A percentile compares a stretch with the other conserved stretches of the same genome.
phyloP scores from a whole-genome alignment of 2,888 invertebrate genomes.

The Aplocera efformata region DNA sequence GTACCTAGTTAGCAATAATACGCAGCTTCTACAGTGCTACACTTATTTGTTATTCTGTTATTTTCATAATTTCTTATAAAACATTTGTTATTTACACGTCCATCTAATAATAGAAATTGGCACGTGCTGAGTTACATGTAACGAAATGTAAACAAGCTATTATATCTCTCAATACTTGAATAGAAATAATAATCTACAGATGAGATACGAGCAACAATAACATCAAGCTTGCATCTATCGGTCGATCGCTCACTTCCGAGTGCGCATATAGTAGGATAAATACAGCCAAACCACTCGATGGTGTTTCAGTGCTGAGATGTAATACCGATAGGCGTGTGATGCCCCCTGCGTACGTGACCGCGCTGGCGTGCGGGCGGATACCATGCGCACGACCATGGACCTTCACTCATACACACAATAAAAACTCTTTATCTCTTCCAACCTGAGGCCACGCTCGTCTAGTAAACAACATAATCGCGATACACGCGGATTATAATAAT shows the following conservation, averaged over 20 bases:
- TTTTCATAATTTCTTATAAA: too few species aligned
- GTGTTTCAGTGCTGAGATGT: constrained; percentile 18
- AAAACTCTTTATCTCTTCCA: constrained; percentile 33
- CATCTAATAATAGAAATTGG: too few species aligned
- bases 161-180: background rate
- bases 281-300: constrained; percentile 20
- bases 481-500: constrained; percentile 22
- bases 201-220: constrained; percentile 1
- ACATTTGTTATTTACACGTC: too few species aligned
- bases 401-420: constrained; percentile 34
- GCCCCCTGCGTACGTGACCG: constrained; percentile 59
- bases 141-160: too few species aligned
- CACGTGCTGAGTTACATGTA: too few species aligned
- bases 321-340: constrained; percentile 10
- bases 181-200: background rate
- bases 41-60: too few species aligned
- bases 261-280: constrained; percentile 6
- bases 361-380: constrained; percentile 37
- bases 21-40: too few species aligned
- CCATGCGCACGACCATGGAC: constrained; percentile 41
- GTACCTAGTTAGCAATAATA: too few species aligned
- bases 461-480: constrained; percentile 23
- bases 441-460: constrained; percentile 19
- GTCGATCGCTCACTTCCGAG: constrained; percentile 14
- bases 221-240: constrained; percentile 11